Percentiles rank a stretch among this genome's conserved stretches.
Conservation (phyloP, 2,888 invertebrate genomes). For the Lepidocyrtoides sp. region DNA sequence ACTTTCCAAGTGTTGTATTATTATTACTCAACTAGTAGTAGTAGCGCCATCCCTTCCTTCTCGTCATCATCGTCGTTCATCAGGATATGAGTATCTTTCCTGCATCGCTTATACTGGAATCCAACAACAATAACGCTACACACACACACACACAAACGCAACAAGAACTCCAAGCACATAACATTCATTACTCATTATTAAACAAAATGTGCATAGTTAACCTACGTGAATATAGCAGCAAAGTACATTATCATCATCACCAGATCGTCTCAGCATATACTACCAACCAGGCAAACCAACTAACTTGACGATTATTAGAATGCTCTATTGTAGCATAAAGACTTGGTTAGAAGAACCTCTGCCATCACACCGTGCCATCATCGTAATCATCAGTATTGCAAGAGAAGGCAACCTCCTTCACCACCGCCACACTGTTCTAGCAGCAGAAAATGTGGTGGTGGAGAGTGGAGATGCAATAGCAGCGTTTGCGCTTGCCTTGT, state of each 20-base stretch:
- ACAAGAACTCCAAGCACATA: background rate
- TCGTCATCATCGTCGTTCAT: conserved; percentile 50
- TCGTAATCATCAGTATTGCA: too few relatives aligned
- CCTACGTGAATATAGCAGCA: background rate
- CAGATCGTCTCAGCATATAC: background rate
- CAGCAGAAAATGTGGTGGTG: background rate
- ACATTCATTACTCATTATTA: conserved; percentile 61
- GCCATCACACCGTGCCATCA: background rate
- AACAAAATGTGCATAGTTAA: conserved; percentile 9
- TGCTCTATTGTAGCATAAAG: conserved; percentile 40
- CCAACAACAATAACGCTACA: conserved; percentile 7
- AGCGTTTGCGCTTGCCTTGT: conserved; percentile 79
- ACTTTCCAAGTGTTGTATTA: conserved; percentile 73
- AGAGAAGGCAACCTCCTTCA: conserved; percentile 21
- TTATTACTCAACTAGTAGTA: conserved; percentile 61
- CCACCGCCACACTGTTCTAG: conserved; percentile 45
- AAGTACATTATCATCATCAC: background rate
- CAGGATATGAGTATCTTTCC: conserved; percentile 60
- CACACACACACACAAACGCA: conserved; percentile 6
- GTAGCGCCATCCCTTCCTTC: conserved; percentile 42
- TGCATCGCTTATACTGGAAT: conserved; percentile 18
- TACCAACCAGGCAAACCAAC: conserved; percentile 41
- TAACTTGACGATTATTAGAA: conserved; percentile 46
- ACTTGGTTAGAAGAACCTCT: conserved; percentile 2
- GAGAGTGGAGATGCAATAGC: conserved; percentile 59